phyloP scores from a whole-genome alignment of 2,888 invertebrate genomes.

The Ptychoptera albimana region DNA sequence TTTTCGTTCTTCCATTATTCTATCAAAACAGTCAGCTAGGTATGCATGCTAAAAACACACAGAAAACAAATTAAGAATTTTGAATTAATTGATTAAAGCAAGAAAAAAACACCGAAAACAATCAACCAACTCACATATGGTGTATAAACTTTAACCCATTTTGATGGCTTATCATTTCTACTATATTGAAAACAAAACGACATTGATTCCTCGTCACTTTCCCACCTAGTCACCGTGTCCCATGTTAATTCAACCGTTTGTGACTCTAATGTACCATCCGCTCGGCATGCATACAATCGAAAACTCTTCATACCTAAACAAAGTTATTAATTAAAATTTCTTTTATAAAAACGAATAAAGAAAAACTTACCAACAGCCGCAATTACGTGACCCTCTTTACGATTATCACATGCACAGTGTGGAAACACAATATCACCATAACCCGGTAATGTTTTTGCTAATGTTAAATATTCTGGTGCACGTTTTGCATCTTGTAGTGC shows the following conservation, averaged over 20 bases:
- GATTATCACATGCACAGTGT: constrained; percentile 80
- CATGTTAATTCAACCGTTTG: constrained; percentile 72
- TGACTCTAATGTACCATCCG: constrained; percentile 61
- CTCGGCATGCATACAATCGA: constrained; percentile 70
- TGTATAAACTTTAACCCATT: constrained; percentile 76
- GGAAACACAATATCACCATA: constrained; percentile 93
- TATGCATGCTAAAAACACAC: constrained; percentile 26
- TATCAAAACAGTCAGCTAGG: constrained; percentile 74
- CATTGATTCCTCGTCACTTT: constrained; percentile 83
- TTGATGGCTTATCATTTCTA: constrained; percentile 58
- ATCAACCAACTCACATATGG: constrained; percentile 56
- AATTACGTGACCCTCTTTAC: constrained; percentile 75
- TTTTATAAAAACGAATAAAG: background rate
- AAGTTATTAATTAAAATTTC: background rate
- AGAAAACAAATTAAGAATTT: constrained; percentile 3
- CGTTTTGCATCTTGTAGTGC: constrained; percentile 83
- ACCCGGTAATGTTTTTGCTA: constrained; percentile 75
- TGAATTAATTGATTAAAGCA: background rate
- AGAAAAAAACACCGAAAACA: background rate
- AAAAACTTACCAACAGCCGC: constrained; percentile 46
- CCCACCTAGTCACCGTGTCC: constrained; percentile 70
- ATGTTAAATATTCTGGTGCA: constrained; percentile 68
- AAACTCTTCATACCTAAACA: constrained; percentile 40
- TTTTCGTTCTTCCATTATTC: constrained; percentile 82
- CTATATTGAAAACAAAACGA: constrained; percentile 80